Evolutionary conservation across 2,113 vertebrate genomes (phyloP).

Genomic region (Dendrocopos noguchii): DNA sequence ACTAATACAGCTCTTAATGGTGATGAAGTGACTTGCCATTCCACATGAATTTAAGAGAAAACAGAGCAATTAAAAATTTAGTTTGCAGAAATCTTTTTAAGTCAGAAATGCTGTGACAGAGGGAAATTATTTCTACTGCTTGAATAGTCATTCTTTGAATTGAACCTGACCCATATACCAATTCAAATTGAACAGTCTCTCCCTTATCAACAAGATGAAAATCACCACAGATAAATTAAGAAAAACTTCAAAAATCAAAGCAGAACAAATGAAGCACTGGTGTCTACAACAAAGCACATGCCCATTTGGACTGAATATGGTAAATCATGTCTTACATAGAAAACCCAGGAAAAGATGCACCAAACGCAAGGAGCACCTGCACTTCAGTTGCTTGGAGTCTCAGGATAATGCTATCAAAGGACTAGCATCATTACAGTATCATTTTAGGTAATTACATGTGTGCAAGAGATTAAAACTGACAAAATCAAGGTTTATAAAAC

Average conservation of each 20-base stretch:
- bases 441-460: not conserved
- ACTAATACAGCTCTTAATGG: not conserved
- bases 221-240: not conserved
- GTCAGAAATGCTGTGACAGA: not conserved
- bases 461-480: not conserved
- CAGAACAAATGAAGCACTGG: not conserved
- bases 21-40: not conserved
- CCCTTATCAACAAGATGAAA: not conserved
- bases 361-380: not conserved
- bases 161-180: not conserved
- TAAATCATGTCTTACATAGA: not conserved
- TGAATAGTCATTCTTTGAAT: not conserved
- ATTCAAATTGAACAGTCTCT: constrained; percentile 22
- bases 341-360: not conserved
- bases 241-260: not conserved
- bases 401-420: not conserved
- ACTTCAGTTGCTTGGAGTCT: not conserved
- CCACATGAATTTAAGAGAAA: not conserved
- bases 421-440: not conserved
- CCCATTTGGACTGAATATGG: not conserved
- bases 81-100: not conserved
- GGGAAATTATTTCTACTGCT: not conserved
- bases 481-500: not conserved
- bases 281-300: not conserved
- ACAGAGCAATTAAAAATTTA: not conserved